Evolutionary conservation across 2,113 vertebrate genomes (phyloP).

Genomic region (Mustelus asterias): DNA sequence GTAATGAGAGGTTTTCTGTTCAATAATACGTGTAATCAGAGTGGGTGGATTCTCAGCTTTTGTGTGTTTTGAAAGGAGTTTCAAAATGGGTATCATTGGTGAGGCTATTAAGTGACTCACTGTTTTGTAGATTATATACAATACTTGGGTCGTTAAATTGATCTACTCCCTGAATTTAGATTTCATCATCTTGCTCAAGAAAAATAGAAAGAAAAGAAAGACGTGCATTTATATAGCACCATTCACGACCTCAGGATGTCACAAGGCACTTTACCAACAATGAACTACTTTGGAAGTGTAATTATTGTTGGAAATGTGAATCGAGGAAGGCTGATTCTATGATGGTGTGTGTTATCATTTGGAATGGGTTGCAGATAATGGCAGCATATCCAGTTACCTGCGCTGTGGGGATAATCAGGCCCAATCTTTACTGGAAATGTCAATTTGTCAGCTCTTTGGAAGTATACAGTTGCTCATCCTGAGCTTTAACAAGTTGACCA

Average conservation of each 20-base stretch:
- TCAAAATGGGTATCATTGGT: neutral
- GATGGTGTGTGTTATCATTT: neutral
- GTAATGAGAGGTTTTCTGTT: neutral
- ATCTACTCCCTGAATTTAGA: neutral
- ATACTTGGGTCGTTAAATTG: neutral
- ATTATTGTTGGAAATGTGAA: neutral
- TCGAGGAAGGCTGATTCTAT: neutral
- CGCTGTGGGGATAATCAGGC: neutral
- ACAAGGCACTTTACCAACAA: neutral
- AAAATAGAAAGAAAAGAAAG: neutral
- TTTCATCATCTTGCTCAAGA: neutral
- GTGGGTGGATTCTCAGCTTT: neutral
- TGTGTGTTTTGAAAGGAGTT: neutral
- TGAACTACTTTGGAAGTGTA: neutral
- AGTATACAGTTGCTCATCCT: neutral
- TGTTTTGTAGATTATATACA: neutral
- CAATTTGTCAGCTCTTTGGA: neutral
- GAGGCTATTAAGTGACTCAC: neutral
- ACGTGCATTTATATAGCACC: neutral
- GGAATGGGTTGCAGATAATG: too few relatives aligned
- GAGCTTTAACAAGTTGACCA: neutral
- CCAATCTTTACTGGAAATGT: neutral
- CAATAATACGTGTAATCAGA: neutral
- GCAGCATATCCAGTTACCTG: too few relatives aligned
- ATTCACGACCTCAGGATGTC: neutral